phyloP scores from a whole-genome alignment of 2,797 vertebrate species.

The Aselliscus stoliczkanus region DNA sequence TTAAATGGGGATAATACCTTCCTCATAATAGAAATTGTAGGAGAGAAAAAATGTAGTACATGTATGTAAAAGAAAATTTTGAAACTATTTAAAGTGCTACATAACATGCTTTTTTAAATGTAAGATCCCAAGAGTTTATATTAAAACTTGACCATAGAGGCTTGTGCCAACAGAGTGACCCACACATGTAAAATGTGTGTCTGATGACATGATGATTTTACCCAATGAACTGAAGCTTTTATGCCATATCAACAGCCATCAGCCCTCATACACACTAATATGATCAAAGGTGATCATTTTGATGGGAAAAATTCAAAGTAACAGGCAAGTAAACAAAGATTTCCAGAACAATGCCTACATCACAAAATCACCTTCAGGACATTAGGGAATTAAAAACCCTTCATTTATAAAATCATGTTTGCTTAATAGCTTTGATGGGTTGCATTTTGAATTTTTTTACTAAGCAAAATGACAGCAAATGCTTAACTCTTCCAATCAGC shows the following conservation, averaged over 20 bases:
- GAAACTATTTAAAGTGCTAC: neutral
- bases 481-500: neutral
- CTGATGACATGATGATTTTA: constrained; percentile 20
- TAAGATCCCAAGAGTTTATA: neutral
- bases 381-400: constrained; percentile 42
- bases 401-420: constrained; percentile 42
- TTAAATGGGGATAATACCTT: neutral
- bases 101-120: neutral
- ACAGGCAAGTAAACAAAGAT: constrained; percentile 18
- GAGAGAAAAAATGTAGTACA: neutral
- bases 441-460: constrained; percentile 51
- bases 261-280: neutral
- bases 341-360: constrained; percentile 14
- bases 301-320: constrained; percentile 35
- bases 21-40: neutral
- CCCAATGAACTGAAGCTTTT: constrained; percentile 21
- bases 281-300: neutral
- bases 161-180: constrained; percentile 4
- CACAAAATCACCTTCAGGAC: constrained; percentile 42
- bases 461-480: constrained; percentile 52
- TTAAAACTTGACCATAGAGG: constrained; percentile 21
- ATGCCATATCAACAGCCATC: neutral
- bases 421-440: neutral
- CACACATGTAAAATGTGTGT: neutral
- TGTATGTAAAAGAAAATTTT: neutral